Evolutionary conservation across 1,140 invertebrate genomes (phyloP).

Genomic region (Spodoptera frugiperda): DNA sequence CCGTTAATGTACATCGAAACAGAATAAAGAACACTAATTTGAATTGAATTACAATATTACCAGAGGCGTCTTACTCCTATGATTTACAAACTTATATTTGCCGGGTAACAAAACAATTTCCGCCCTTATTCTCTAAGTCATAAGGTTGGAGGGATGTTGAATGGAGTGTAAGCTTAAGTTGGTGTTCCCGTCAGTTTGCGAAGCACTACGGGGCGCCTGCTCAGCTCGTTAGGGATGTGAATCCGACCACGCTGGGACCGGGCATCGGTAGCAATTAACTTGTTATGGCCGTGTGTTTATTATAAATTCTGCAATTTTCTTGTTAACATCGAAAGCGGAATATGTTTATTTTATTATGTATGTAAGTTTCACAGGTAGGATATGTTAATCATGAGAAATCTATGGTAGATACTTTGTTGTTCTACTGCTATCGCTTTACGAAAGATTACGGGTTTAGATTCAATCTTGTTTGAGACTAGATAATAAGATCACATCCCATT

Average conservation of each 20-base stretch:
- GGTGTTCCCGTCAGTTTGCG: background rate
- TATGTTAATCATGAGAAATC: too few relatives aligned
- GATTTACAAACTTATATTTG: conserved; percentile 13
- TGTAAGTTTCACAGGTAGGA: background rate
- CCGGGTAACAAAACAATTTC: background rate
- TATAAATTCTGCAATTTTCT: background rate
- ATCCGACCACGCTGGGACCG: conserved; percentile 8
- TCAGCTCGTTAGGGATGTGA: conserved; percentile 30
- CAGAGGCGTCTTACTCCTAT: conserved; percentile 6
- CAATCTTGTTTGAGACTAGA: too few relatives aligned
- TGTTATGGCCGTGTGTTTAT: conserved; percentile 28
- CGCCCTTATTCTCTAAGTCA: background rate
- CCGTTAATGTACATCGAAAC: conserved; percentile 14
- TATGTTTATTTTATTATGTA: background rate
- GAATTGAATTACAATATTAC: conserved; percentile 7
- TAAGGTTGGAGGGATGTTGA: background rate
- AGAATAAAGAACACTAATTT: conserved; percentile 1
- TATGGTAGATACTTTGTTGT: too few relatives aligned
- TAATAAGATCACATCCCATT: too few relatives aligned
- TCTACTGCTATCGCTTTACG: too few relatives aligned
- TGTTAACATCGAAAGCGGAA: background rate
- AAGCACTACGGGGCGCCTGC: background rate
- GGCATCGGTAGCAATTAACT: conserved; percentile 45
- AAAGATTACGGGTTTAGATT: too few relatives aligned
- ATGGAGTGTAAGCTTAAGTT: background rate